These are phyloP conservation scores for Onychomys leucogaster DNA, from an alignment of 2,797 vertebrate species.

Conservation along the genomic window DNA sequence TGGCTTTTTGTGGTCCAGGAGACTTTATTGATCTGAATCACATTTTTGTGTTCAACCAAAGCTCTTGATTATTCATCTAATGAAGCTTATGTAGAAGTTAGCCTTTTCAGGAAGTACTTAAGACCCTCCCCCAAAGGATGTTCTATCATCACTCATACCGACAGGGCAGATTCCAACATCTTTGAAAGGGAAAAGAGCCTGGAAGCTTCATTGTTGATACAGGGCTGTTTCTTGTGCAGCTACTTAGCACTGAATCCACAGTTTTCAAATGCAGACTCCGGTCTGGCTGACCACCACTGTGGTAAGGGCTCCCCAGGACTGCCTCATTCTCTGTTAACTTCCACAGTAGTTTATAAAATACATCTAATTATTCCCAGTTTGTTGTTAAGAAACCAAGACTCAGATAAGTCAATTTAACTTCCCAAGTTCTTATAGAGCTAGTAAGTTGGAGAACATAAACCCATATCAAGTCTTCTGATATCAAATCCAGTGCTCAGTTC, in stretches of 20 bases:
- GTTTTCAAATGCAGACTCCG: constrained; percentile 37
- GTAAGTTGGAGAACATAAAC: background rate
- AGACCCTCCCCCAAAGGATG: background rate
- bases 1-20: background rate
- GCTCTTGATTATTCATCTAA: constrained; percentile 21
- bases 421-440: background rate
- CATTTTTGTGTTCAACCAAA: background rate
- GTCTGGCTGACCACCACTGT: background rate
- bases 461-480: background rate
- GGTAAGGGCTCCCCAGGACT: background rate
- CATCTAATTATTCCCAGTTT: constrained; percentile 22
- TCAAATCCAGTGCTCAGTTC: background rate
- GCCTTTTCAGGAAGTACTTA: constrained; percentile 48
- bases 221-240: constrained; percentile 21
- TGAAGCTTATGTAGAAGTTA: background rate
- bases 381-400: background rate
- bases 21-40: constrained; percentile 33
- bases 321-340: constrained; percentile 35
- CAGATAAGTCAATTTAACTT: background rate
- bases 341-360: constrained; percentile 2
- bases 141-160: background rate
- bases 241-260: background rate
- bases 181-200: background rate
- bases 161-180: background rate
- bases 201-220: background rate